These are phyloP conservation scores for Linhomoeus sp. DNA, from an alignment of 2,888 invertebrate genomes.

Conservation along the genomic window DNA sequence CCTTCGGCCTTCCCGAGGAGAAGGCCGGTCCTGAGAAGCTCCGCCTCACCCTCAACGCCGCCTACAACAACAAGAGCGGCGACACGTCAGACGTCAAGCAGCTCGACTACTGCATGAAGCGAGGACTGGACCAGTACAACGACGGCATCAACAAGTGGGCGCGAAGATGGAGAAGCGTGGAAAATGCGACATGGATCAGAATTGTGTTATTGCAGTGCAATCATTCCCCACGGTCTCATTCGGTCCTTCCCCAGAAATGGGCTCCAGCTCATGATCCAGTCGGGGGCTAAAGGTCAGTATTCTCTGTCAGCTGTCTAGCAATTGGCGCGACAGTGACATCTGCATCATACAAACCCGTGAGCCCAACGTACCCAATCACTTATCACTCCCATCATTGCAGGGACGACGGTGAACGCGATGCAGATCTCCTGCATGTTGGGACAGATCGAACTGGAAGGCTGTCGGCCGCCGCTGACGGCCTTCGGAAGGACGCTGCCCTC, in stretches of 20 bases:
- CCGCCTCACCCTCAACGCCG: background rate
- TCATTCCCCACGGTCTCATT: constrained; percentile 60
- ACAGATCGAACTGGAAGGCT: constrained; percentile 89
- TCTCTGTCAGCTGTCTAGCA: too few species aligned
- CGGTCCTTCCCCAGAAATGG: constrained; percentile 79
- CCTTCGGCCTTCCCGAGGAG: constrained; percentile 9
- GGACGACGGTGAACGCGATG: constrained; percentile 50
- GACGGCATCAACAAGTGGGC: constrained; percentile 64
- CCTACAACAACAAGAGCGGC: background rate
- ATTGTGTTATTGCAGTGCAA: constrained; percentile 36
- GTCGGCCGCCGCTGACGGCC: constrained; percentile 80
- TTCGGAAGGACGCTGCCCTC: constrained; percentile 73
- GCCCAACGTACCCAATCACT: too few species aligned
- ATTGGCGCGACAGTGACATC: too few species aligned
- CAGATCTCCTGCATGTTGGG: constrained; percentile 80
- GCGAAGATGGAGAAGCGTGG: background rate
- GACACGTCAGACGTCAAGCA: constrained; percentile 51
- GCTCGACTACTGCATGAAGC: constrained; percentile 57
- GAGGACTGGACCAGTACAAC: constrained; percentile 54
- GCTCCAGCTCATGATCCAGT: constrained; percentile 91
- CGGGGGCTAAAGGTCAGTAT: constrained; percentile 79
- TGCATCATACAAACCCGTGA: too few species aligned
- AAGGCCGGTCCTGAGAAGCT: constrained; percentile 11
- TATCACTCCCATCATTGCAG: too few species aligned
- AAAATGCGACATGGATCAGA: too few species aligned